Base-by-base conservation (phyloP, 2,888 invertebrate genomes). In the Orthosia gracilis region DNA sequence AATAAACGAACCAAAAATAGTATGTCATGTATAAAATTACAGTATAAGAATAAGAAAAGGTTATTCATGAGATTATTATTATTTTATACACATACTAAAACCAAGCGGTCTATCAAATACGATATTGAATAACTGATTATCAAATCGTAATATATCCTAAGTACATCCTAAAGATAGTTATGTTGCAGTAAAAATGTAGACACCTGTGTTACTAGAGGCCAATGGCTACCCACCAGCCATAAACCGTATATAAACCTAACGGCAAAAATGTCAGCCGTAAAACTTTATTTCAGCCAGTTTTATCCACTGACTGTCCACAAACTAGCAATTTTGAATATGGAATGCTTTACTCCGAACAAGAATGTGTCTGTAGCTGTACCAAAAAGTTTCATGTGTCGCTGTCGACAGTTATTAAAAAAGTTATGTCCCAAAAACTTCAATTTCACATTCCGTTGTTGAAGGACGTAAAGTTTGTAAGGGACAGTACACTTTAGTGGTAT, bases 351-450 rank as follows among this genome's bases (percentile, higher is more conserved):
- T 58, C 12, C 15, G 18, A 61, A 61, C 40, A 70, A 50, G 40
- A 79, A 76, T 76, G 26, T 76, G 54, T n/a, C 17, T n/a, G 63
- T 69, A 47, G 12, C 21, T 47, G 49, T 17, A 11, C 7, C n/a
- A 57, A 55, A 69, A 50, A 71, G 21, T 50, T 79, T 63, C 23
- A 21, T 78, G n/a, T 40, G n/a, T 13, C 17, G 26, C 15, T 49
- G 23, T 18, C n/a, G 17, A 7, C 23, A 47, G 54, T 54, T 75
- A 81, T 84, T 76, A 73, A 84, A 84, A 82, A 76, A 80, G 68
- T 76, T 80, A 54, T 23, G 18, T 31, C 52, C 15, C n/a, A 62
- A 65, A 67, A 58, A 23, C 11, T 63, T 64, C 3, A 23, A 21
- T 40, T 50, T 54, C 13, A 63, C 21, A 64, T 69, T 61, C 62